phyloP scores from a whole-genome alignment of 2,113 vertebrate species.

The Leptobrachium leishanense region DNA sequence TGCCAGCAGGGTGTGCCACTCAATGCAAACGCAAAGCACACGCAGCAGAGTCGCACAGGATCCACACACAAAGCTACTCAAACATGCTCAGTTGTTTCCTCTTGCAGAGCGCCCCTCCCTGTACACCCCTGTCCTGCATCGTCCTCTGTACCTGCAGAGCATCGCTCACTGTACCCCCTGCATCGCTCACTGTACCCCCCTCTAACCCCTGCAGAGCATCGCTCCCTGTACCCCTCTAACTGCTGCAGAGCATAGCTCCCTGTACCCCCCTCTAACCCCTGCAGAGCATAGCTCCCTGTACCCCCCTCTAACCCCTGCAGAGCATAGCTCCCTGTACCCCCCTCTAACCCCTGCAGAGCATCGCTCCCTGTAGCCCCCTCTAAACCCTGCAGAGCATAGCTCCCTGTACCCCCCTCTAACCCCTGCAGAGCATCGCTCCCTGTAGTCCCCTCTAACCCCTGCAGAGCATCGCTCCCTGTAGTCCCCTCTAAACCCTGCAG shows the following conservation, averaged over 20 bases:
- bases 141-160: not conserved
- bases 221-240: not conserved
- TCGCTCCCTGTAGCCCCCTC: not conserved
- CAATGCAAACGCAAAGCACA: too few relatives aligned
- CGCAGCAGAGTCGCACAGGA: not conserved
- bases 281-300: not conserved
- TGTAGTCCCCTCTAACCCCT: not conserved
- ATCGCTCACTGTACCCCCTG: not conserved
- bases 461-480: not conserved
- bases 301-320: not conserved
- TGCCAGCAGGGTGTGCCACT: too few relatives aligned
- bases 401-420: not conserved
- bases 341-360: not conserved
- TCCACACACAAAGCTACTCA: too few relatives aligned
- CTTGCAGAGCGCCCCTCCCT: not conserved
- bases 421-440: not conserved
- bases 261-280: not conserved
- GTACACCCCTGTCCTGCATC: not conserved
- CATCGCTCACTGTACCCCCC: not conserved
- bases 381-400: not conserved
- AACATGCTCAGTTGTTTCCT: too few relatives aligned
- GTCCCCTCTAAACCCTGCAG: not conserved
- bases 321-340: not conserved
- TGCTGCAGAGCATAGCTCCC: not conserved
- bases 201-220: not conserved